Evolutionary conservation across 2,113 vertebrate genomes (phyloP).

Genomic region (Corvus cornix): DNA sequence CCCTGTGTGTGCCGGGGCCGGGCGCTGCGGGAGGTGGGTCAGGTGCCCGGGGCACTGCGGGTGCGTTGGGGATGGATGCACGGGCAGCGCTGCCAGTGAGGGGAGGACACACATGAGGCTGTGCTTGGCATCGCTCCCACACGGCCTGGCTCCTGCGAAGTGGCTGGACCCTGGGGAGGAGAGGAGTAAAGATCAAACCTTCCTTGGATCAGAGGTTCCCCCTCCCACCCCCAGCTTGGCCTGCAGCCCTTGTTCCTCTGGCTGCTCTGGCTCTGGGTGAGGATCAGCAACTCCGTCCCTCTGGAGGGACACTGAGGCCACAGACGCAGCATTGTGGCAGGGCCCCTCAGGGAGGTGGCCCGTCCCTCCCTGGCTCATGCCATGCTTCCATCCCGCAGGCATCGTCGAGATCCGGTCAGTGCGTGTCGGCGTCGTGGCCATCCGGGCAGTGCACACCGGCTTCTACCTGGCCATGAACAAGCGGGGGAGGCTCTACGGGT

Average conservation of each 20-base stretch:
- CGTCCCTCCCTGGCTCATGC: not conserved
- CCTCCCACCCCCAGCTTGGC: not conserved
- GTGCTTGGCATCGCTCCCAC: not conserved
- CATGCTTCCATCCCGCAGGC: constrained; percentile 62
- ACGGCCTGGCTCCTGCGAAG: not conserved
- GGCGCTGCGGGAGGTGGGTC: constrained; percentile 71
- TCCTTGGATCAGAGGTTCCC: not conserved
- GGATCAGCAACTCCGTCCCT: not conserved
- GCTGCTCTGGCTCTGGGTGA: not conserved
- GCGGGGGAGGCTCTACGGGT: constrained; percentile 88
- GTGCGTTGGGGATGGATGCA: constrained; percentile 68
- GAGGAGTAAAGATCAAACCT: not conserved
- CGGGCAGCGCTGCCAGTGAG: constrained; percentile 70
- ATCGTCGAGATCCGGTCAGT: constrained; percentile 93
- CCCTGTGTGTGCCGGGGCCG: not conserved
- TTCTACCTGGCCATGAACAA: constrained; percentile 94
- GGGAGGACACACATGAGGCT: constrained; percentile 55
- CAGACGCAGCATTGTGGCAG: accelerated
- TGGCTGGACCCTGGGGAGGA: not conserved
- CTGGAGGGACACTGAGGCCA: not conserved
- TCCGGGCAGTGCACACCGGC: constrained; percentile 88
- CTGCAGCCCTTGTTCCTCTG: not conserved
- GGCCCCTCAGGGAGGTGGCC: accelerated
- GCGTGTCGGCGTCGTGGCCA: constrained; percentile 87
- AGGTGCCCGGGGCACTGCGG: constrained; percentile 66